Base-by-base conservation (phyloP, 2,888 invertebrate species). In the Drosophila stalkeri region DNA sequence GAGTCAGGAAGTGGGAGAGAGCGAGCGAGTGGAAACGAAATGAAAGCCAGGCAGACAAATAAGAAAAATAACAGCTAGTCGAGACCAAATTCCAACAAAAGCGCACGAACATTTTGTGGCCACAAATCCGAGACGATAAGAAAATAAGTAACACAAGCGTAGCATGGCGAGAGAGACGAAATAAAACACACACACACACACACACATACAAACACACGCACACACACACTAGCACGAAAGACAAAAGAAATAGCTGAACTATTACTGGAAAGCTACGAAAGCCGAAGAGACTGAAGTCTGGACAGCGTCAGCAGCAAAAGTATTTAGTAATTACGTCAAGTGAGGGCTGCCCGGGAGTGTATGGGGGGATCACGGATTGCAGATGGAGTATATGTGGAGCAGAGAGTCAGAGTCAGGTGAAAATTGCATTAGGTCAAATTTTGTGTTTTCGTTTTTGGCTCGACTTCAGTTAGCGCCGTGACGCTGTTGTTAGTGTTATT, bases 51-150 rank as follows among this genome's bases (percentile, higher is more conserved):
- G 82, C 81, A 88, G 71, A 74, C 67, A 89, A 85, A 78, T 66
- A 77, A 63, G 59, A 55, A 63, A 88, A 86, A 82, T 80, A 80
- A 89, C 86, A 77, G 72, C 84, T 63, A 63, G 64, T 77, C 69
- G 70, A 82, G 76, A 51, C 82, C 71, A 80, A 89, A 89, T 89
- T 89, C 85, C 88, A 80, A 74, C 86, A 85, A 85, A 87, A 77
- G 77, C 85, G 60, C 82, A 80, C 82, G 88, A 88, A 77, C 75
- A 80, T 71, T 86, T 87, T 87, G 86, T 76, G 88, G 85, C 88
- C 86, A 81, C 85, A 86, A 86, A 89, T 89, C 90, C 90, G 77
- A 87, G 75, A 73, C 90, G 85, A 89, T 87, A 89, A 89, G 82
- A 81, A 87, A 89, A 87, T 89, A 89, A 87, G 84, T 72, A 85